phyloP scores from a whole-genome alignment of 2,888 invertebrate species.

The Cryptocheilus praepositus region DNA sequence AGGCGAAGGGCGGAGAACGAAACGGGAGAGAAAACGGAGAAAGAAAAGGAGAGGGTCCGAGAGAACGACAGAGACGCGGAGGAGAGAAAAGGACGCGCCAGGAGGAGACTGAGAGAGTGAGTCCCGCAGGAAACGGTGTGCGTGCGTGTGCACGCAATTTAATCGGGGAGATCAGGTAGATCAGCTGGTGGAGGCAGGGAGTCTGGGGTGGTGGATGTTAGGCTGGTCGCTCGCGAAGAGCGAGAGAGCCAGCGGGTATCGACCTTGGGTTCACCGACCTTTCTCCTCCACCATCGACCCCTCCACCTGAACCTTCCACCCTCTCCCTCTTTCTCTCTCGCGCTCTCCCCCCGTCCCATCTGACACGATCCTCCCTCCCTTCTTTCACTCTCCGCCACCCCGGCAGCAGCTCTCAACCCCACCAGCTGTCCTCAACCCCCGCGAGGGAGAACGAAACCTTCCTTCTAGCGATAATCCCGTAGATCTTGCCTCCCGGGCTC shows the following conservation, averaged over 20 bases:
- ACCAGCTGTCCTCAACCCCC: slow-evolving; percentile 55
- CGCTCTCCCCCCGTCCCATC: slow-evolving; percentile 7
- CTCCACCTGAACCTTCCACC: slow-evolving; percentile 54
- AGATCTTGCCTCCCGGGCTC: too few species aligned
- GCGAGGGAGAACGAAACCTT: slow-evolving; percentile 19
- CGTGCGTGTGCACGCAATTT: slow-evolving; percentile 41
- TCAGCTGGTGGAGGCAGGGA: slow-evolving; percentile 59
- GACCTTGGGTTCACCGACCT: slow-evolving; percentile 70
- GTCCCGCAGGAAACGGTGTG: slow-evolving; percentile 25
- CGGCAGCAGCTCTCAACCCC: slow-evolving; percentile 57
- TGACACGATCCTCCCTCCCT: slow-evolving; percentile 12
- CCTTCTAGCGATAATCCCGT: too few species aligned
- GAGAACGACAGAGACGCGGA: slow-evolving; percentile 31
- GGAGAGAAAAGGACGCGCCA: slow-evolving; percentile 27
- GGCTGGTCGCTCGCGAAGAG: slow-evolving; percentile 46
- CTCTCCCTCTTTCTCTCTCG: not conserved
- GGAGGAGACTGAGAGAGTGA: not conserved
- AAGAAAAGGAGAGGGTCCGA: slow-evolving; percentile 26
- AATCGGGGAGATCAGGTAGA: slow-evolving; percentile 59
- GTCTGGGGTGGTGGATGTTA: slow-evolving; percentile 61
- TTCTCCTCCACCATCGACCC: slow-evolving; percentile 62
- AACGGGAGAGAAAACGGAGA: too few species aligned
- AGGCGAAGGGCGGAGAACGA: too few species aligned
- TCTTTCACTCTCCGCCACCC: slow-evolving; percentile 37
- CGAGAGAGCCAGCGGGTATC: slow-evolving; percentile 59